Base-by-base conservation (phyloP, 2,888 invertebrate genomes). In the Epirrita christyi region DNA sequence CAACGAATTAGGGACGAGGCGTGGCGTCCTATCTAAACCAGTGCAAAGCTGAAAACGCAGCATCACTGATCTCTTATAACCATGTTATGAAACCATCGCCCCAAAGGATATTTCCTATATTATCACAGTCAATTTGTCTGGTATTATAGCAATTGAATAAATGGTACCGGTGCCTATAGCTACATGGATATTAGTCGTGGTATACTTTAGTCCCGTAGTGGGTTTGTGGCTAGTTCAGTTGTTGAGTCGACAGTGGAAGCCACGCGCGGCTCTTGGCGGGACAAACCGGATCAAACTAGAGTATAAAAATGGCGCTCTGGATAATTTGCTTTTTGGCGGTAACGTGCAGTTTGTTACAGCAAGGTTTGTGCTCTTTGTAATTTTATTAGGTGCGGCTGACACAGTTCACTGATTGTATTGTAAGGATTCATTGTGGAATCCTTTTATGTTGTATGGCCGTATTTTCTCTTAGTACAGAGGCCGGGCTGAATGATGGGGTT, bases 81-180 rank as follows among this genome's bases (percentile, higher is more conserved):
- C 9, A 14, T 53, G 63, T 66, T 71, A 63, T 68, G 68, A 67
- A 65, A 67, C 67, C 49, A 61, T 62, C 61, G 63, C 57, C 60
- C 70, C 62, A 71, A 63, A 71, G 50, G 45, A 34, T 59, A 73
- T 71, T 70, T 70, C 73, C 70, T 73, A 76, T 72, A 76, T 21
- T 21, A 21, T 73, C 75, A 67, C 69, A 73, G 70, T 48, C 83
- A 84, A 86, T 86, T 86, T 83, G 75, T 75, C 67, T 74, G 72
- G 71, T 76, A 80, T 83, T 80, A 82, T 68, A 67, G 67, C 86
- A 89, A 89, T 88, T 89, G 90, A 77, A 89, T 89, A 89, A 88
- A 76, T 81, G 81, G 71, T 72, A 45, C 38, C 36, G 36, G 38
- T 32, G 8, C 7, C n/a, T 13, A 44, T 21, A 49, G 50, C 53